Evolutionary conservation across 92 coral and sea anemone genomes (phyloP).

Genomic region (Phenganax subtilis): DNA sequence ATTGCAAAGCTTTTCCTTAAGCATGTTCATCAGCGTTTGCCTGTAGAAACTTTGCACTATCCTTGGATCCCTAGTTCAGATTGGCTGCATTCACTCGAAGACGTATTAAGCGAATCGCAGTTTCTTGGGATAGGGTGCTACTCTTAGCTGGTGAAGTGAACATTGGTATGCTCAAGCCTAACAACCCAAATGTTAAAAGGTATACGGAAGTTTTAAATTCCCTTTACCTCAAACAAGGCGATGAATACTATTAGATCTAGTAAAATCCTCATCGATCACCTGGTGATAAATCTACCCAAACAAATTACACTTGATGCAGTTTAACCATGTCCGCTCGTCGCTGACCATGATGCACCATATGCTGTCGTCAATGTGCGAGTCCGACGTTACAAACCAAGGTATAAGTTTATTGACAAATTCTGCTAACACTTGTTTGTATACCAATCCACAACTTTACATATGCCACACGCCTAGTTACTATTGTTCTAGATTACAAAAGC

Average conservation of each 20-base stretch:
- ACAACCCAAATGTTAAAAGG: conserved; percentile 26
- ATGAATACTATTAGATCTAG: conserved; percentile 23
- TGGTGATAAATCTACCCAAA: conserved; percentile 26
- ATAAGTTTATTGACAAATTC: too few species aligned
- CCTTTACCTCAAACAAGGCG: conserved; percentile 34
- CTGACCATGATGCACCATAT: conserved; percentile 1
- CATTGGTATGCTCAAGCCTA: conserved; percentile 30
- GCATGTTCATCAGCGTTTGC: too few species aligned
- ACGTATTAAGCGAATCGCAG: not conserved
- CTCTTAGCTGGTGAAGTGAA: conserved; percentile 31
- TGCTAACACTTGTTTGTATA: too few species aligned
- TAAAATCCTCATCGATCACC: conserved; percentile 43
- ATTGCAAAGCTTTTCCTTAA: too few species aligned
- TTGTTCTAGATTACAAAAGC: too few species aligned
- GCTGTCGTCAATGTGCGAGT: not conserved
- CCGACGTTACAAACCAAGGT: not conserved
- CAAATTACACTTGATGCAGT: not conserved
- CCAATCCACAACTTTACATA: too few species aligned
- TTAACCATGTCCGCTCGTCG: not conserved
- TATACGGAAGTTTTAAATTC: conserved; percentile 36
- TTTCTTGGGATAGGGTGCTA: conserved; percentile 37
- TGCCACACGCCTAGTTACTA: too few species aligned
- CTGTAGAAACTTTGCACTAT: too few species aligned
- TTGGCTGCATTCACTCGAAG: conserved; percentile 15
- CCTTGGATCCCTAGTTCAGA: too few species aligned